Base-by-base conservation (phyloP, 2,888 invertebrate genomes). In the Xestia sexstrigata region DNA sequence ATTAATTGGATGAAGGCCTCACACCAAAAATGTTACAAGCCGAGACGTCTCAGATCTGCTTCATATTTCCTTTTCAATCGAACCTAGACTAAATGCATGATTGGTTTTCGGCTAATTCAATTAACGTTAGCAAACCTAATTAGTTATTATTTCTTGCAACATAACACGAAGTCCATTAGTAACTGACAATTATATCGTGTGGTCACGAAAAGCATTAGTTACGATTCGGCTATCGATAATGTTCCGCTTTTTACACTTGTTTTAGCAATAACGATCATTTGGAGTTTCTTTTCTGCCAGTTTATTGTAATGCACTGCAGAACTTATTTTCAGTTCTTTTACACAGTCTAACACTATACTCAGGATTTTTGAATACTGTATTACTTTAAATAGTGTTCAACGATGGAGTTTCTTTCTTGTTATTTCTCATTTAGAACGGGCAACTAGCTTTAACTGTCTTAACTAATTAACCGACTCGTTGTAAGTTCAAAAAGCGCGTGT, bases 81-180 rank as follows among this genome's bases (percentile, higher is more conserved):
- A 60, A 17, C 39, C 20, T 58, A 76, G 13, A 70, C 13, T 78
- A 60, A 67, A 45, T 73, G 73, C 70, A 60, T 75, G 74, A 73
- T 80, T 85, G 78, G 55, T 63, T 77, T 73, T 70, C 20, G 63
- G 74, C 73, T 81, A 70, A 82, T 78, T 80, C 67, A 76, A 86
- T 87, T 79, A 77, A 70, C 55, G 74, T 79, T 78, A 49, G 71
- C 60, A 71, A 74, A 67, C 35, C 42, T 68, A 78, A 69, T 82
- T 82, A 52, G 69, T 82, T 69, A 84, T 82, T 84, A 80, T 74
- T 85, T 77, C 74, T 85, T 82, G 52, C 78, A 76, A 65, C 55
- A 67, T 60, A 42, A 82, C 78, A 74, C 69, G 66, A 63, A 73
- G 23, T 75, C 70, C 63, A 82, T 83, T 85, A 74, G 74, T 86